Base-by-base conservation (phyloP, 2,113 vertebrate genomes). In the Siniperca chuatsi region DNA sequence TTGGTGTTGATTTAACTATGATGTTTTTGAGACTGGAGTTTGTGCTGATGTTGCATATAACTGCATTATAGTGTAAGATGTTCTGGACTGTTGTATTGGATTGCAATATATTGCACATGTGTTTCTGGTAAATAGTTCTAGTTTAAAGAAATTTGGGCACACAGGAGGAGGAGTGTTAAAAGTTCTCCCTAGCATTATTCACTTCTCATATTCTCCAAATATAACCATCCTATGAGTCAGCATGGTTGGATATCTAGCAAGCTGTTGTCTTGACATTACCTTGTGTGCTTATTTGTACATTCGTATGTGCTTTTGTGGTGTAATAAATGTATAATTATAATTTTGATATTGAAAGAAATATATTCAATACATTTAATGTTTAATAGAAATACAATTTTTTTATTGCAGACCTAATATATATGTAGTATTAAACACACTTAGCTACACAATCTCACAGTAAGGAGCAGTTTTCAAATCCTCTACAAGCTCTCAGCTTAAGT, bases 401-500 rank as follows among this genome's bases (percentile, higher is more conserved):
- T 18, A 2, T 21, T 54, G 6, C 4, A 54, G 37, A 37, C 29
- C 25, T 54, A 1, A 52, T 62, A 37, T 40, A 61, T 62, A 67
- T 44, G 6, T 35, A 29, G 65, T 58, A 71, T 54, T 48, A 57
- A 71, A 70, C 21, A 48, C 44, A 40, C 40, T 21, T 44, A 62
- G 55, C 46, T n/a, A 8, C 15, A 29, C 54, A n/a, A 18, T 11
- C 48, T 60, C 33, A 46, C 33, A 54, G 74, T 10, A 16, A 76
- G 62, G 35, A 61, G 1, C 78, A 67, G 18, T 75, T 68, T 46
- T 89, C 71, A 75, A 35, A 84, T 78, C 74, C 55, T 65, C 12
- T 73, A 8, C 62, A n/a, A 55, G 69, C 74, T 78, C 74, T 61
- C 15, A 6, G 58, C 75, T 57, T 57, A 61, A 82, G 77, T 84